These are phyloP conservation scores for Drosophila ustulata DNA, from an alignment of 2,888 invertebrate genomes.

Conservation along the genomic window DNA sequence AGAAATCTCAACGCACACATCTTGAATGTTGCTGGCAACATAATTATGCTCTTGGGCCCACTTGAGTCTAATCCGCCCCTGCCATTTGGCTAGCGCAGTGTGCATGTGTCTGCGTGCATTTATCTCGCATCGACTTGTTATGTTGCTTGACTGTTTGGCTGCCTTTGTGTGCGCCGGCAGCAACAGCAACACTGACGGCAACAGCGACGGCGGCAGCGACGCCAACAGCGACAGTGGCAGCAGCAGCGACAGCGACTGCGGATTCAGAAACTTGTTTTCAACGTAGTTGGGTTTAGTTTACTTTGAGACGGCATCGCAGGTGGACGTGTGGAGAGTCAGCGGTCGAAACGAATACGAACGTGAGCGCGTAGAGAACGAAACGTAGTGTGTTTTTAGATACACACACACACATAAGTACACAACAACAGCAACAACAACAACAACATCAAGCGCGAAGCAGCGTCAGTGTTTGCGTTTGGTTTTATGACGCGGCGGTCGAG, in stretches of 20 bases:
- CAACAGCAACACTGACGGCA: slow-evolving; percentile 30
- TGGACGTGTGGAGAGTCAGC: slow-evolving; percentile 77
- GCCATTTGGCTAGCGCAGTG: slow-evolving; percentile 30
- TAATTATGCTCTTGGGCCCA: slow-evolving; percentile 23
- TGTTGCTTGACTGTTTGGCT: slow-evolving; percentile 55
- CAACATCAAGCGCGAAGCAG: slow-evolving; percentile 34
- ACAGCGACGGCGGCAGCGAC: slow-evolving; percentile 7
- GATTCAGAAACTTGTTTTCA: slow-evolving; percentile 84
- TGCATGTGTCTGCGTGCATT: slow-evolving; percentile 61
- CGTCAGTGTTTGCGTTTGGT: slow-evolving; percentile 63
- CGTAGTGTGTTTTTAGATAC: slow-evolving; percentile 63
- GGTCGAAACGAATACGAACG: slow-evolving; percentile 50
- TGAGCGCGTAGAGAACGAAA: slow-evolving; percentile 61
- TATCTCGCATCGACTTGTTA: slow-evolving; percentile 69
- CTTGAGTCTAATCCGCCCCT: slow-evolving; percentile 40
- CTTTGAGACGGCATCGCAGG: slow-evolving; percentile 83
- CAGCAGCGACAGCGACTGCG: slow-evolving; percentile 35
- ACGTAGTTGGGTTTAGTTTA: slow-evolving; percentile 82
- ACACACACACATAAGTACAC: slow-evolving; percentile 43
- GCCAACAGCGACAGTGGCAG: slow-evolving; percentile 9
- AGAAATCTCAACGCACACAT: neutral
- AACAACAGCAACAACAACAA: slow-evolving; percentile 36
- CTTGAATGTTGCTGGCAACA: neutral
- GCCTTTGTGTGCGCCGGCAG: slow-evolving; percentile 27
- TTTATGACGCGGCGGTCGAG: slow-evolving; percentile 73